Conservation (phyloP, 2,797 vertebrate species). For the Emydoidea blandingii region DNA sequence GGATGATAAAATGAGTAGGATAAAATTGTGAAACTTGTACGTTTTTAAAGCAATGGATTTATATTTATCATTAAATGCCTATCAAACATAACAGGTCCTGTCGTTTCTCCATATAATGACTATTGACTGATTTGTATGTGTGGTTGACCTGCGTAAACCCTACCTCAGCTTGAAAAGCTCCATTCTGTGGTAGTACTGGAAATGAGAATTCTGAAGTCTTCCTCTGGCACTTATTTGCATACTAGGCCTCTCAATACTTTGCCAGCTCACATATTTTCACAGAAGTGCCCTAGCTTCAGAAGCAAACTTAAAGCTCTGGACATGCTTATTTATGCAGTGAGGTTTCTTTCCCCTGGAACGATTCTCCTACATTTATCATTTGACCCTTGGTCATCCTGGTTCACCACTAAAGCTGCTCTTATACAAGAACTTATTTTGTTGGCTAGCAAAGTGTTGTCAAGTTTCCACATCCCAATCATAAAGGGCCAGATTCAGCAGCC, state of each 20-base stretch:
- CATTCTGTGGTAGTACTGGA: neutral
- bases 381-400: neutral
- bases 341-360: neutral
- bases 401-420: neutral
- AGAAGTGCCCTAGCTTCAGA: neutral
- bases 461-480: neutral
- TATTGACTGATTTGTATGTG: neutral
- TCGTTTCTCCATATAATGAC: neutral
- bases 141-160: neutral
- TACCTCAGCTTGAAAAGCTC: neutral
- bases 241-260: neutral
- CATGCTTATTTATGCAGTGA: neutral
- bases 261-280: neutral
- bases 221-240: neutral
- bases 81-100: neutral
- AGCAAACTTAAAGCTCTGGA: neutral
- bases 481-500: neutral
- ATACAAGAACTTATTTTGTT: neutral
- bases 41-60: neutral
- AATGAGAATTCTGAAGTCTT: neutral
- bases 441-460: neutral
- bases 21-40: neutral
- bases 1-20: neutral
- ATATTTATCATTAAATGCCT: neutral
- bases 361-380: neutral